phyloP scores from a whole-genome alignment of 2,888 invertebrate genomes.

The Ecdyonurus torrentis region DNA sequence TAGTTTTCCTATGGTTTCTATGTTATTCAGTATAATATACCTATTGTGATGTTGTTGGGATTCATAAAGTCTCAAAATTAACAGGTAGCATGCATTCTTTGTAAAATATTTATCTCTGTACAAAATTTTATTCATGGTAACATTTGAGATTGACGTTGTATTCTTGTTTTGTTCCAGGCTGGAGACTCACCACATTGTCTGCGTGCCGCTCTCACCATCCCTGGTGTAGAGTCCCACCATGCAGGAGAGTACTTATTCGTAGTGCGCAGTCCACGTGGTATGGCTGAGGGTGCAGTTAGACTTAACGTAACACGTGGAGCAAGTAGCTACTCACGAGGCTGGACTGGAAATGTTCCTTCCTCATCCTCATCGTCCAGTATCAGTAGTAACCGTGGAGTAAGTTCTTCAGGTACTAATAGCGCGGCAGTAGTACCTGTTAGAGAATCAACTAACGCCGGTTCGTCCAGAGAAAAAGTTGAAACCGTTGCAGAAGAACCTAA shows the following conservation, averaged over 20 bases:
- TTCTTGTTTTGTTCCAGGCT: conserved; percentile 27
- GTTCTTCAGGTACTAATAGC: too few relatives aligned
- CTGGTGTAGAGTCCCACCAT: conserved; percentile 36
- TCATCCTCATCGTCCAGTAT: not conserved
- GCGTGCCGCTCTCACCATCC: conserved; percentile 38
- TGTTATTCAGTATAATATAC: too few relatives aligned
- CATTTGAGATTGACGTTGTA: too few relatives aligned
- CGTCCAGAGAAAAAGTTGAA: not conserved
- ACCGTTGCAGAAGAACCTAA: not conserved
- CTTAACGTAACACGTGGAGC: conserved; percentile 36
- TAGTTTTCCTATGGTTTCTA: too few relatives aligned
- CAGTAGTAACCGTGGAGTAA: not conserved
- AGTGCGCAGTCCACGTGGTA: conserved; percentile 41
- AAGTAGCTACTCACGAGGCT: not conserved
- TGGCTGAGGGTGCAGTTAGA: conserved; percentile 42
- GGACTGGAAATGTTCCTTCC: not conserved
- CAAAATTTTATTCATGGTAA: too few relatives aligned
- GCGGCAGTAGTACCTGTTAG: not conserved
- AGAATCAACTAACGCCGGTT: not conserved
- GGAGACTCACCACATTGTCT: conserved; percentile 38
- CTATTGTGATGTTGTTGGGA: too few relatives aligned
- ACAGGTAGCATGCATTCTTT: too few relatives aligned
- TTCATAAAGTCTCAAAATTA: too few relatives aligned
- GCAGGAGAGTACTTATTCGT: conserved; percentile 45
- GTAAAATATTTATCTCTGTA: too few relatives aligned